Conservation (phyloP, 2,888 invertebrate genomes). For the Lacanobia oleracea region DNA sequence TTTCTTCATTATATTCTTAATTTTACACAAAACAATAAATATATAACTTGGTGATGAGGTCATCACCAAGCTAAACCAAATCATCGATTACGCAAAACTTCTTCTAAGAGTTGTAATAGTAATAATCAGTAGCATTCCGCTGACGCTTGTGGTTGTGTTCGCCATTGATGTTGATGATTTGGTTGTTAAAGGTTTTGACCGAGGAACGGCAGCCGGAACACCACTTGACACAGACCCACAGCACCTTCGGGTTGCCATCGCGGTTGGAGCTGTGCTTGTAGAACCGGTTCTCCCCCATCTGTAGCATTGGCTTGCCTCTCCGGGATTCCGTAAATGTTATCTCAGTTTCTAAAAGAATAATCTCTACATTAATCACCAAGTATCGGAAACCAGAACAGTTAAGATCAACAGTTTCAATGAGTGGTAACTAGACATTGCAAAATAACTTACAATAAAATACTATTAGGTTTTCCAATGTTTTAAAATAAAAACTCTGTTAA, state of each 20-base stretch:
- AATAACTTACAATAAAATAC: not conserved
- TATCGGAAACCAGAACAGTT: not conserved
- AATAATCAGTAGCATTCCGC: slow-evolving; percentile 29
- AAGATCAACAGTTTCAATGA: not conserved
- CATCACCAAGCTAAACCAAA: not conserved
- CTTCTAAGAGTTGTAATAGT: slow-evolving; percentile 27
- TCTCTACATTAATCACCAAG: not conserved
- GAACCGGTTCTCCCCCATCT: slow-evolving; percentile 68
- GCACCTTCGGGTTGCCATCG: slow-evolving; percentile 58
- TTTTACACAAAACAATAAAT: too few relatives aligned
- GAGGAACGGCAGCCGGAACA: slow-evolving; percentile 71
- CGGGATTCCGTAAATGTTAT: slow-evolving; percentile 44
- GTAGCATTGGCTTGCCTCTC: slow-evolving; percentile 58
- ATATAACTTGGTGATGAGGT: too few relatives aligned
- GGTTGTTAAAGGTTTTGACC: slow-evolving; percentile 72
- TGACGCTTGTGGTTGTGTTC: slow-evolving; percentile 68
- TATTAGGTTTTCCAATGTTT: not conserved
- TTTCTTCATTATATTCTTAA: too few relatives aligned
- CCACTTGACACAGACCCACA: slow-evolving; percentile 73
- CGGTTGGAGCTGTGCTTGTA: slow-evolving; percentile 69
- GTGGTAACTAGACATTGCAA: too few relatives aligned
- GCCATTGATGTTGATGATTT: slow-evolving; percentile 66
- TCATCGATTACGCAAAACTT: not conserved
- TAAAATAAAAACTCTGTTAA: slow-evolving; percentile 11
- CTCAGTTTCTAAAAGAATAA: slow-evolving; percentile 32